Evolutionary conservation across 1,140 invertebrate species (phyloP).

Genomic region (Eupristina koningsbergeri): DNA sequence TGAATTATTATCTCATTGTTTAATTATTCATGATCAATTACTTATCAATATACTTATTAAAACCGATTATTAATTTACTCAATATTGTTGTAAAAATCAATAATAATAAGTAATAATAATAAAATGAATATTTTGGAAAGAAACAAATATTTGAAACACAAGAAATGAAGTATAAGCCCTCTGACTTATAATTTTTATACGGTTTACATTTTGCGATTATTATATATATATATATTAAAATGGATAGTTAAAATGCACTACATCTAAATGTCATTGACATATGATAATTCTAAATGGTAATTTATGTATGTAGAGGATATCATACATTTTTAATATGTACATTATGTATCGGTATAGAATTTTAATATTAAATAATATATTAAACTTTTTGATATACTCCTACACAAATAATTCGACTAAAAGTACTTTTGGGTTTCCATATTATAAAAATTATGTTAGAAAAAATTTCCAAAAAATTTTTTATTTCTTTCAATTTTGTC

Average conservation of each 20-base stretch:
- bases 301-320: not conserved
- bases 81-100: not conserved
- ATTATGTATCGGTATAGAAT: too few relatives aligned
- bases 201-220: not conserved
- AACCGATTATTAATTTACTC: not conserved
- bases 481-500: too few relatives aligned
- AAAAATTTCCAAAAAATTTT: not conserved
- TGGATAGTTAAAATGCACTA: not conserved
- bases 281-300: not conserved
- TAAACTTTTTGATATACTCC: too few relatives aligned
- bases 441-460: not conserved
- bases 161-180: not conserved
- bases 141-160: not conserved
- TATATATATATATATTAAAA: not conserved
- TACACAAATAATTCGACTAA: not conserved
- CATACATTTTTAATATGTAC: too few relatives aligned
- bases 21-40: not conserved
- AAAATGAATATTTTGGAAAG: not conserved
- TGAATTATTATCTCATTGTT: not conserved
- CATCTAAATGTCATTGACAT: not conserved
- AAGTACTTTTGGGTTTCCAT: not conserved
- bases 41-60: not conserved
- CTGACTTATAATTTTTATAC: not conserved
- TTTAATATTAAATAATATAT: too few relatives aligned
- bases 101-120: not conserved